Evolutionary conservation across 2,113 vertebrate species (phyloP).

Genomic region (Lathamus discolor): DNA sequence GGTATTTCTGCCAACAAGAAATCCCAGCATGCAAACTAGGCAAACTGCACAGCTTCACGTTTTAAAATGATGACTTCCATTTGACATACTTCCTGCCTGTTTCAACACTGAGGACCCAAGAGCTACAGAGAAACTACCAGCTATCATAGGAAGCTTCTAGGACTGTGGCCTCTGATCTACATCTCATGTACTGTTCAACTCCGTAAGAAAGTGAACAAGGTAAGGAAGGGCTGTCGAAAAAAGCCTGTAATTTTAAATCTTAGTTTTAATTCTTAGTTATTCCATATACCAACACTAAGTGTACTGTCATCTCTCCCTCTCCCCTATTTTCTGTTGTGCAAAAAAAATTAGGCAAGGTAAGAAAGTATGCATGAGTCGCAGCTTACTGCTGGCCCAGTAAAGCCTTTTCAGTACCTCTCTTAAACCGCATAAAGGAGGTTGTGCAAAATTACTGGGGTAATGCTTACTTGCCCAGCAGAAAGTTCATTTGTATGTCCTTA

Average conservation of each 20-base stretch:
- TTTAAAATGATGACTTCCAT: neutral
- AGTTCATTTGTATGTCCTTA: neutral
- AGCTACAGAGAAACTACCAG: neutral
- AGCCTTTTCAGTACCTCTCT: neutral
- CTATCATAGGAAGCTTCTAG: neutral
- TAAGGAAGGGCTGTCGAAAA: neutral
- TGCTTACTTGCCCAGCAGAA: neutral
- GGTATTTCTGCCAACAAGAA: neutral
- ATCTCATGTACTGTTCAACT: neutral
- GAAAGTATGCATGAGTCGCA: neutral
- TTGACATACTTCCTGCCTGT: neutral
- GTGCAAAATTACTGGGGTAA: neutral
- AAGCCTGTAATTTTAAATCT: neutral
- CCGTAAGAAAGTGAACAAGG: neutral
- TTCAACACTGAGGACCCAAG: neutral
- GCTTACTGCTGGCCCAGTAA: neutral
- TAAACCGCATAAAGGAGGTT: neutral
- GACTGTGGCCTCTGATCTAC: neutral
- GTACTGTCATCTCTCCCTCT: neutral
- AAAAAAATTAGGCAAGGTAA: neutral
- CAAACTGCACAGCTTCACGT: neutral
- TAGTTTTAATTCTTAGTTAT: neutral
- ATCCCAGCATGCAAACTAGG: neutral
- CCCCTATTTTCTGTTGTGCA: neutral
- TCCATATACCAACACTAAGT: neutral